Base-by-base conservation (phyloP, 2,797 vertebrate species). In the Siniperca undulata region DNA sequence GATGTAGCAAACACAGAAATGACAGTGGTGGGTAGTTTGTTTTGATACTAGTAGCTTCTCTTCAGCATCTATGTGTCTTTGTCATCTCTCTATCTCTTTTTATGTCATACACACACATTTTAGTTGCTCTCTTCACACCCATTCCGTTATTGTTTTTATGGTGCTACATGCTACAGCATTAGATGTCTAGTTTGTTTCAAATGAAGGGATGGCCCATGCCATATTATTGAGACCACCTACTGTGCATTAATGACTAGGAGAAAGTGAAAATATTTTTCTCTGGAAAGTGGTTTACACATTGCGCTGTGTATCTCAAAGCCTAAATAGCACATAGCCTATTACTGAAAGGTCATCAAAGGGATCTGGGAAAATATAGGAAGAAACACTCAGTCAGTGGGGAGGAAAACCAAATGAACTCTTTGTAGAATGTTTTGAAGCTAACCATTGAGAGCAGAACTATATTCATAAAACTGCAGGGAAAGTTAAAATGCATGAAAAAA, bases 191-290 rank as follows among this genome's bases (percentile, higher is more conserved):
- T 87, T 70, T 34, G 78, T 80, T 91, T 86, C 78, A 88, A 89
- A 89, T 88, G 78, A 82, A 85, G 81, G 78, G 80, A 76, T 90
- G 87, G 84, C 92, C 92, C 82, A 59, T 83, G 81, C 52, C 85
- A 86, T 77, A 92, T 94, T 90, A 92, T 86, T 78, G 70, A 78
- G 91, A 84, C 91, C 91, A 59, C 91, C 90, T 3, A 11, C 92
- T 92, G 93, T 93, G 92, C 84, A 78, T 89, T 95, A 95, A 95
- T 90, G 93, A 92, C 84, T 78, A 71, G 80, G 77, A 82, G 64
- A 81, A 92, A 87, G 69, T 81, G 50, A 85, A 90, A 87, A 84
- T 73, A 42, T 81, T 82, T 89, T 86, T 69, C 60, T 61, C 58
- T 24, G 72, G 69, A 82, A 91, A 90, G 77, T 80, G 83, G 74